phyloP scores from a whole-genome alignment of 2,888 invertebrate species.

The Pocota personata region DNA sequence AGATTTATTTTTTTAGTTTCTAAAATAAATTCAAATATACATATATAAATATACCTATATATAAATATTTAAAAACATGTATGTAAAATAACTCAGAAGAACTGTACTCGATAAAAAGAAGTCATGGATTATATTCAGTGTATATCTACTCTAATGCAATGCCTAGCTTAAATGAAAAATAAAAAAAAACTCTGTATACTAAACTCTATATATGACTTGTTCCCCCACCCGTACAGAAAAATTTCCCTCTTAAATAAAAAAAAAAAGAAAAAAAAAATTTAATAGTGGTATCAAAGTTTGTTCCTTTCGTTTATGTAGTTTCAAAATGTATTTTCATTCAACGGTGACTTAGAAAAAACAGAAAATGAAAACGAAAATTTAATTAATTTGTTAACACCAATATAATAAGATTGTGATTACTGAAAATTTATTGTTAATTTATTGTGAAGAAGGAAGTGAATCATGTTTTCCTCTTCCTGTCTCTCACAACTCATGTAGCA shows the following conservation, averaged over 20 bases:
- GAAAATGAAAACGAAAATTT: background rate
- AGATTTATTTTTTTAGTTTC: slow-evolving; percentile 55
- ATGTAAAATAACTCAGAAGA: slow-evolving; percentile 45
- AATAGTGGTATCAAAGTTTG: slow-evolving; percentile 1
- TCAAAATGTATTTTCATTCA: background rate
- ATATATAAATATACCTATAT: slow-evolving; percentile 12
- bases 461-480: slow-evolving; percentile 2
- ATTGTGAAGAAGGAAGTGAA: slow-evolving; percentile 33
- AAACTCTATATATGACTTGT: slow-evolving; percentile 12
- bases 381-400: slow-evolving; percentile 33
- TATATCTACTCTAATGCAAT: slow-evolving; percentile 51
- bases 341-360: slow-evolving; percentile 3
- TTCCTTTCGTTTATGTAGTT: slow-evolving; percentile 32
- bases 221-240: background rate
- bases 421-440: slow-evolving; percentile 31
- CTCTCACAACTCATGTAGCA: slow-evolving; percentile 32
- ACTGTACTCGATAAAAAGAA: slow-evolving; percentile 43
- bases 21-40: slow-evolving; percentile 27
- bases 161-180: slow-evolving; percentile 46
- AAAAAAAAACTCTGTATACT: slow-evolving; percentile 26
- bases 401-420: slow-evolving; percentile 43
- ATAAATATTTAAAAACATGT: slow-evolving; percentile 39
- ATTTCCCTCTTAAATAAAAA: slow-evolving; percentile 12
- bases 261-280: background rate
- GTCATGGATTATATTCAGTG: slow-evolving; percentile 50